phyloP scores from a whole-genome alignment of 2,797 vertebrate species.

The Potorous gilbertii region DNA sequence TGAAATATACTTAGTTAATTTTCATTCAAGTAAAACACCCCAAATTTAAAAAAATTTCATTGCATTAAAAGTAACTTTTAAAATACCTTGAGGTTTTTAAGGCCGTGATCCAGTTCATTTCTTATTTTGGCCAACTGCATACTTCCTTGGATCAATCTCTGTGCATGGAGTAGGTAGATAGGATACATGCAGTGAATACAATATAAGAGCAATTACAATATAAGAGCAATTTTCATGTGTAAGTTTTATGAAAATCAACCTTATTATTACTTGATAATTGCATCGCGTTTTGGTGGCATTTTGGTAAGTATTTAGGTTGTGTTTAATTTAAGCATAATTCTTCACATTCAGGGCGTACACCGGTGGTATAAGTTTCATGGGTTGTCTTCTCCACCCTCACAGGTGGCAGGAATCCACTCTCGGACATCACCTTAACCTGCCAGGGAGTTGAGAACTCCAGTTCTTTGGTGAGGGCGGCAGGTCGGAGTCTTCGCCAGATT shows the following conservation, averaged over 20 bases:
- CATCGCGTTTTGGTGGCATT: background rate
- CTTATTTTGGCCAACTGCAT: background rate
- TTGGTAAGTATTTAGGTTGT: background rate
- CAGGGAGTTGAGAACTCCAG: slow-evolving; percentile 91
- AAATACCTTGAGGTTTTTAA: background rate
- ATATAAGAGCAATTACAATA: background rate
- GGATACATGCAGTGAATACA: background rate
- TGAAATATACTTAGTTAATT: background rate
- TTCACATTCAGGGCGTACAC: slow-evolving; percentile 95
- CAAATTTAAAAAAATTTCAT: background rate
- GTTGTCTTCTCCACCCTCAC: slow-evolving; percentile 96
- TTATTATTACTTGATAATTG: too few species aligned
- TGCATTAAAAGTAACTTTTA: background rate
- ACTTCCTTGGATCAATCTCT: background rate
- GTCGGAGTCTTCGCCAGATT: slow-evolving; percentile 96
- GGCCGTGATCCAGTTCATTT: background rate
- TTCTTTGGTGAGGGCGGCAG: slow-evolving; percentile 90
- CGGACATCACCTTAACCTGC: slow-evolving; percentile 98
- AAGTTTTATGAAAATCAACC: background rate
- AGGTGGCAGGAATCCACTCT: slow-evolving; percentile 96
- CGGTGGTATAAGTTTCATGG: slow-evolving; percentile 97
- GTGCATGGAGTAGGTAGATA: background rate
- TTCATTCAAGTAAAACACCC: background rate
- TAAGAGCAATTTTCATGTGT: background rate
- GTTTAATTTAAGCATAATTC: slow-evolving; percentile 89